Conservation (phyloP, 1,140 invertebrate species). For the Pectinophora gossypiella region DNA sequence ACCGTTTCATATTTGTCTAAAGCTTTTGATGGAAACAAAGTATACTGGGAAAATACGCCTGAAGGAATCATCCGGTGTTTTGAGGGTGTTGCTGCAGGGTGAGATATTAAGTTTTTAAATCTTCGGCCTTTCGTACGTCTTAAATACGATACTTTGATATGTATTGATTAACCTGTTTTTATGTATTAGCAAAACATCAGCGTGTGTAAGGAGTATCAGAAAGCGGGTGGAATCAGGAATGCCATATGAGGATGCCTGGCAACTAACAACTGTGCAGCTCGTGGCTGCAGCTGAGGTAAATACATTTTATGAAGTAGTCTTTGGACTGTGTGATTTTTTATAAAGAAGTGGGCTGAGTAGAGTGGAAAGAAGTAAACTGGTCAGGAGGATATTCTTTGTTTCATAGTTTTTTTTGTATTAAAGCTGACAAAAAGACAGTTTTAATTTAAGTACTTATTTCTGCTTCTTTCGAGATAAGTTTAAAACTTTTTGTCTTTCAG, state of each 20-base stretch:
- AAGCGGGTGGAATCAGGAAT: constrained; percentile 77
- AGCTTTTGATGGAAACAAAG: constrained; percentile 43
- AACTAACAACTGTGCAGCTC: constrained; percentile 86
- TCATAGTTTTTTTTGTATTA: no score
- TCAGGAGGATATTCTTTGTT: no score
- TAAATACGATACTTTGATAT: no score
- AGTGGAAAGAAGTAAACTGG: no score
- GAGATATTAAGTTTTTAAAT: constrained; percentile 42
- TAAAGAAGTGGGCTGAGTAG: no score
- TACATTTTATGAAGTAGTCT: constrained; percentile 5
- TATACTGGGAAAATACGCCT: constrained; percentile 78
- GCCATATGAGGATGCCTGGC: constrained; percentile 87
- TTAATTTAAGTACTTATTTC: no score
- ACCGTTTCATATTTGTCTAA: constrained; percentile 81
- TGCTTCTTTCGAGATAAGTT: no score
- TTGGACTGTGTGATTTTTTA: no score
- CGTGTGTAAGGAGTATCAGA: constrained; percentile 80
- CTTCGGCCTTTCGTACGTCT: no score
- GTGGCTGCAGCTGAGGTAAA: constrained; percentile 83
- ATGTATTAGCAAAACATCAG: constrained; percentile 84
- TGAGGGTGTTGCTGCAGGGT: constrained; percentile 84
- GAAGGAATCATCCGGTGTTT: constrained; percentile 80
- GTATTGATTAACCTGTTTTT: no score
- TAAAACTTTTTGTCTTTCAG: constrained; percentile 42
- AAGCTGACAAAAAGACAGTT: no score